Conservation (phyloP, 2,797 vertebrate genomes). For the Poeciliopsis presidionis region DNA sequence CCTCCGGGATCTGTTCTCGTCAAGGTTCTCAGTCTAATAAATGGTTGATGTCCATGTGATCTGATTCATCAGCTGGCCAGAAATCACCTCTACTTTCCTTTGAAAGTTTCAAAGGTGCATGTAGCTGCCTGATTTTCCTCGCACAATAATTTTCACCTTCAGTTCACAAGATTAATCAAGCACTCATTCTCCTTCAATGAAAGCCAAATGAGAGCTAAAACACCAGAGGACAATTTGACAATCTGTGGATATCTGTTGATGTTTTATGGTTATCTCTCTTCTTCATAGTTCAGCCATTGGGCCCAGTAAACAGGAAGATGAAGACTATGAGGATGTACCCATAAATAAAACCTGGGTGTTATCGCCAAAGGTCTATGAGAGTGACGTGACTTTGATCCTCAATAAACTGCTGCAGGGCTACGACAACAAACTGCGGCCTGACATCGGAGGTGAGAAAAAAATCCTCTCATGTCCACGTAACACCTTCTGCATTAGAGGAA, state of each 20-base stretch:
- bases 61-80: conserved; percentile 1
- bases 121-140: neutral
- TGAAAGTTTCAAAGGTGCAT: neutral
- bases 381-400: conserved; percentile 93
- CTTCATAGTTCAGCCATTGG: conserved; percentile 73
- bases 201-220: neutral
- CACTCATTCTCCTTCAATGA: too few relatives aligned
- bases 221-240: neutral
- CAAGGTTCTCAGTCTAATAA: neutral
- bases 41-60: conserved; percentile 3
- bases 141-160: neutral
- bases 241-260: neutral
- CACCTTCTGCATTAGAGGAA: neutral
- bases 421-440: conserved; percentile 95
- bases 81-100: neutral
- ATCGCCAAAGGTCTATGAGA: conserved; percentile 94
- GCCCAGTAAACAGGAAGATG: conserved; percentile 90
- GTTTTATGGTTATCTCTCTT: neutral
- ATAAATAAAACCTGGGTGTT: conserved; percentile 97
- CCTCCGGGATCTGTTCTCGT: neutral
- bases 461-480: neutral
- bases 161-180: neutral
- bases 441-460: conserved; percentile 87
- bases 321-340: conserved; percentile 93
- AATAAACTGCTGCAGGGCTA: conserved; percentile 94